A percentile compares a stretch with the other conserved stretches of the same genome.
Evolutionary conservation across 1,140 invertebrate genomes (phyloP).

Genomic region (Drosophila truncata): DNA sequence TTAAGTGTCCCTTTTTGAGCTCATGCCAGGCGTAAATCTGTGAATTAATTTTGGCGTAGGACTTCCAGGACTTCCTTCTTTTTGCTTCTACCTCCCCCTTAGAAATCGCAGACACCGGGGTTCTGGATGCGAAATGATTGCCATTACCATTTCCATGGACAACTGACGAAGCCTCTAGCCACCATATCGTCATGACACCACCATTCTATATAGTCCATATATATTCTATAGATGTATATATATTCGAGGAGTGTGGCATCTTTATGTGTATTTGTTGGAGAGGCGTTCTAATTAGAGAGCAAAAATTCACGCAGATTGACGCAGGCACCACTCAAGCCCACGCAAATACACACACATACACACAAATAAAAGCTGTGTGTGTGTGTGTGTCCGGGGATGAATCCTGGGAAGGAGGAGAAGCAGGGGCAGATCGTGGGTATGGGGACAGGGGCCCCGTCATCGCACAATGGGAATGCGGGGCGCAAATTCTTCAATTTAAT

Average conservation of each 20-base stretch:
- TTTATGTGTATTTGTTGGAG: conserved; percentile 55
- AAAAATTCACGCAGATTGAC: conserved; percentile 75
- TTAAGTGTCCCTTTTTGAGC: conserved; percentile 18
- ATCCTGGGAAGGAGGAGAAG: neutral
- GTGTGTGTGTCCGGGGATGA: neutral
- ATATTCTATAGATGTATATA: conserved; percentile 5
- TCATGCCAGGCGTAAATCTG: conserved; percentile 24
- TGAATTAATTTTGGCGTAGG: conserved; percentile 12
- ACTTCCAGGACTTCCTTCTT: neutral
- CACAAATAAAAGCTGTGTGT: conserved; percentile 1
- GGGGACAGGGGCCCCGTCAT: conserved; percentile 9
- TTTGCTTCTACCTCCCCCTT: neutral
- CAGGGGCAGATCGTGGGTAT: neutral
- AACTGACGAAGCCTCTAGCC: conserved; percentile 19
- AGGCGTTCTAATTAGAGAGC: conserved; percentile 81
- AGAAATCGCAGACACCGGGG: neutral
- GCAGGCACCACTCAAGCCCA: conserved; percentile 57
- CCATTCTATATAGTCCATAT: conserved; percentile 12
- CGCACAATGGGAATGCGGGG: conserved; percentile 52
- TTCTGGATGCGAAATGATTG: conserved; percentile 22
- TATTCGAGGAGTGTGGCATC: conserved; percentile 13
- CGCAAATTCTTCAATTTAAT: conserved; percentile 82
- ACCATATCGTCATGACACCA: conserved; percentile 36
- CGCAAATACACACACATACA: conserved; percentile 39
- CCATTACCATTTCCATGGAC: conserved; percentile 36